phyloP scores from a whole-genome alignment of 1,140 invertebrate species.

The Dolichoris vasculosae region DNA sequence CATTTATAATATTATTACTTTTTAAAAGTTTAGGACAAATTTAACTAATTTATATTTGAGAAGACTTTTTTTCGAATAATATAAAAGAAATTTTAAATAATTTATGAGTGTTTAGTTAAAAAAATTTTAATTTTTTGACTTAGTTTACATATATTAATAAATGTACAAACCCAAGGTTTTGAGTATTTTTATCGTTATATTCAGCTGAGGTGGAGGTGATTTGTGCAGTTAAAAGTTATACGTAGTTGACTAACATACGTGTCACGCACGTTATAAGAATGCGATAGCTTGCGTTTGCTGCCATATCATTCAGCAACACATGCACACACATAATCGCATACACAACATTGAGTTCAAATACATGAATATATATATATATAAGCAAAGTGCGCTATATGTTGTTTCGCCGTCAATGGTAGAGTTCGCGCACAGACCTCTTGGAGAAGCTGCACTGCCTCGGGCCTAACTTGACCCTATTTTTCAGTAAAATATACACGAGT shows the following conservation, averaged over 20 bases:
- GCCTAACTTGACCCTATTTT: constrained; percentile 68
- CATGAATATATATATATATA: neutral
- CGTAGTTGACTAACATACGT: constrained; percentile 50
- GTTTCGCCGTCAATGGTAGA: constrained; percentile 42
- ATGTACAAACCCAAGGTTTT: too few relatives aligned
- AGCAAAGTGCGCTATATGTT: constrained; percentile 63
- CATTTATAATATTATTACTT: too few relatives aligned
- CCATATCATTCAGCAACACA: constrained; percentile 59
- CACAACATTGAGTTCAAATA: neutral
- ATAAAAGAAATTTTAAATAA: too few relatives aligned
- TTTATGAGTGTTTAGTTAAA: too few relatives aligned
- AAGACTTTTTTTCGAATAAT: too few relatives aligned
- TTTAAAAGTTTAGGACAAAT: too few relatives aligned
- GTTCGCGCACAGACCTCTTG: constrained; percentile 60
- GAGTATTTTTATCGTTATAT: constrained; percentile 13
- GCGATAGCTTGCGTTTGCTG: constrained; percentile 67
- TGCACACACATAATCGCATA: constrained; percentile 54
- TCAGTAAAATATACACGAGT: constrained; percentile 66
- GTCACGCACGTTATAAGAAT: constrained; percentile 71
- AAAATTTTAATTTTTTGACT: too few relatives aligned
- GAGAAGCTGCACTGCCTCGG: constrained; percentile 56
- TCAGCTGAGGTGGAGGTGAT: neutral
- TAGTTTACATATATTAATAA: too few relatives aligned
- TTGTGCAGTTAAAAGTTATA: constrained; percentile 27
- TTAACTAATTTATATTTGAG: too few relatives aligned